These are phyloP conservation scores for Nymphicus hollandicus DNA, from an alignment of 2,113 vertebrate genomes.

Conservation along the genomic window DNA sequence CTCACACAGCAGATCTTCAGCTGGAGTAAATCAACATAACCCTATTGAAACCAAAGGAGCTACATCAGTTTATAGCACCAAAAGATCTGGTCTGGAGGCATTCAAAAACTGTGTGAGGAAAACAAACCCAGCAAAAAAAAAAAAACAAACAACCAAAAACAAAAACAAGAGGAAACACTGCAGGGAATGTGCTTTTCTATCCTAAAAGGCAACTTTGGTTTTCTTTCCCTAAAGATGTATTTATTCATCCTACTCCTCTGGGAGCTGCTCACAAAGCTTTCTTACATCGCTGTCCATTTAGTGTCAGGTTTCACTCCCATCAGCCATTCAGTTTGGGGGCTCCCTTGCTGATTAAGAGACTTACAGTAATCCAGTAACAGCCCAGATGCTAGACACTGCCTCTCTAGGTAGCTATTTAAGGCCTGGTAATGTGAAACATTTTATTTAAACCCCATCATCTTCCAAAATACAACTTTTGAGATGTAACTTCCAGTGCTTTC, in stretches of 20 bases:
- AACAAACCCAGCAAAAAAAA: slow-evolving; percentile 7
- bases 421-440: slow-evolving; percentile 45
- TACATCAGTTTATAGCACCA: not conserved
- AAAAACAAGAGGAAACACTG: not conserved
- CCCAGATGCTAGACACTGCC: slow-evolving; percentile 16
- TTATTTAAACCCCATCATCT: slow-evolving; percentile 46
- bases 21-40: slow-evolving; percentile 39
- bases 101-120: not conserved
- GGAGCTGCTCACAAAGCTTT: not conserved
- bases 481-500: slow-evolving; percentile 3
- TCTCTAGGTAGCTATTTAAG: slow-evolving; percentile 47
- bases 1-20: not conserved
- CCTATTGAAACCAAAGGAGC: not conserved
- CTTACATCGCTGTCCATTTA: not conserved
- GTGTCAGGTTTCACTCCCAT: slow-evolving; percentile 27
- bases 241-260: not conserved
- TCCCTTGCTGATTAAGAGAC: slow-evolving; percentile 25
- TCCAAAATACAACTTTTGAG: slow-evolving; percentile 23
- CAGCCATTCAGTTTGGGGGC: not conserved
- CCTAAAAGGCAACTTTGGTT: not conserved
- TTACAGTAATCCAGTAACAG: not conserved
- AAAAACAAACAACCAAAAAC: too few species aligned
- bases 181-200: not conserved
- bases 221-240: not conserved
- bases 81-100: not conserved